Evolutionary conservation across 2,888 invertebrate species (phyloP), one percentile per base, ranked within the genome.

Genomic region (Amphimallon solstitiale): DNA sequence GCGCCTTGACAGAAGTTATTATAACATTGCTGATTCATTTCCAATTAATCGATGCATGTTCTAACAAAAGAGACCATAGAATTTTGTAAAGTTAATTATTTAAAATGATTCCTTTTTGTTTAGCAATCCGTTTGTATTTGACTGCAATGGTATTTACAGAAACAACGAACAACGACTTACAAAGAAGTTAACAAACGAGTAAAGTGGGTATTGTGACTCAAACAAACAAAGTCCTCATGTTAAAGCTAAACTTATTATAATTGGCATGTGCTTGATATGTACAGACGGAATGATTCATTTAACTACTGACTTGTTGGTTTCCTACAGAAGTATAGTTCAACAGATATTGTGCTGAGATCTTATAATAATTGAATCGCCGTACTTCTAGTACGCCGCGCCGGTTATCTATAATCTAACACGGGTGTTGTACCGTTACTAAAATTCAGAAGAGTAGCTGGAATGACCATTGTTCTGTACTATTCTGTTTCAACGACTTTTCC

Each of bases 391-490:
- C 40, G n/a, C 23, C 14, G 21, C 40, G n/a, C 23, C 14, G 63
- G 51, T 63, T 63, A 63, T 63, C 63, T 63, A 40, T 49, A 63
- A 63, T 63, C 63, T 63, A 40, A 63, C 43, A 51, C 23, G 40
- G 63, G 51, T 61, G 61, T 51, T 51, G 63, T 63, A 63, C 63
- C 51, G 51, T 63, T 63, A 63, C 35, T 38, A 49, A 63, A 63
- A 63, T 51, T 63, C 51, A 51, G 23, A 51, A 43, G 15, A 38
- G 34, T 34, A 43, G 51, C 29, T 5, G 40, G 38, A 51, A 51
- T 43, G 23, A 34, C 51, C 29, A 63, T 63, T 63, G 62, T 63
- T 63, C 48, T 15, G 38, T 34, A 14, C 34, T 43, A 52, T 35
- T 34, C 10, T 17, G 12, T 21, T 49, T 49, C 35, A 19, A 35